Percentiles rank a stretch among this genome's conserved stretches.
Conservation (phyloP, 2,113 vertebrate genomes). For the Phrynosoma platyrhinos region DNA sequence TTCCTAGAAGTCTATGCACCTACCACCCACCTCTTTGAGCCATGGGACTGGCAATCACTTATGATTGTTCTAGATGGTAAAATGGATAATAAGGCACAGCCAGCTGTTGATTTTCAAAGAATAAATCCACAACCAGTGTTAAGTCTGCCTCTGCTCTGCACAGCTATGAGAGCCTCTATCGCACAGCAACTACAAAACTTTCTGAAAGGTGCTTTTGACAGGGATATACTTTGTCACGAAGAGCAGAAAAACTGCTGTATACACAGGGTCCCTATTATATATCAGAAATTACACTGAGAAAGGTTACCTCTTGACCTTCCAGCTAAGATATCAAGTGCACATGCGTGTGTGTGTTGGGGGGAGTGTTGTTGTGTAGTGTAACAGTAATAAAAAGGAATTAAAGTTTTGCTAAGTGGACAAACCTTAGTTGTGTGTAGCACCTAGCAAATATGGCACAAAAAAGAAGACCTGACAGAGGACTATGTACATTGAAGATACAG, state of each 20-base stretch:
- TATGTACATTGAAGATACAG: not conserved
- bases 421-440: not conserved
- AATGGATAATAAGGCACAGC: slow-evolving; percentile 26
- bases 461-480: not conserved
- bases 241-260: not conserved
- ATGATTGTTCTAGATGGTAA: not conserved
- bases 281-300: not conserved
- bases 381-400: not conserved
- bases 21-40: not conserved
- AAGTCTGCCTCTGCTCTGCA: not conserved
- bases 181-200: too few species aligned
- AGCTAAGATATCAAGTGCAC: not conserved
- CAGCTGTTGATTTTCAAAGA: not conserved
- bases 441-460: slow-evolving; percentile 13
- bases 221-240: not conserved
- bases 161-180: not conserved
- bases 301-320: not conserved
- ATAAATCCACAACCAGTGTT: not conserved
- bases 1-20: not conserved
- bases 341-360: not conserved
- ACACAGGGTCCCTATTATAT: not conserved
- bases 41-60: not conserved
- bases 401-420: not conserved
- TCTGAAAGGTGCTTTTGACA: not conserved
- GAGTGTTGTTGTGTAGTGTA: too few species aligned